Evolutionary conservation across 1,140 invertebrate genomes (phyloP).

Genomic region (Drosophila prosaltans): DNA sequence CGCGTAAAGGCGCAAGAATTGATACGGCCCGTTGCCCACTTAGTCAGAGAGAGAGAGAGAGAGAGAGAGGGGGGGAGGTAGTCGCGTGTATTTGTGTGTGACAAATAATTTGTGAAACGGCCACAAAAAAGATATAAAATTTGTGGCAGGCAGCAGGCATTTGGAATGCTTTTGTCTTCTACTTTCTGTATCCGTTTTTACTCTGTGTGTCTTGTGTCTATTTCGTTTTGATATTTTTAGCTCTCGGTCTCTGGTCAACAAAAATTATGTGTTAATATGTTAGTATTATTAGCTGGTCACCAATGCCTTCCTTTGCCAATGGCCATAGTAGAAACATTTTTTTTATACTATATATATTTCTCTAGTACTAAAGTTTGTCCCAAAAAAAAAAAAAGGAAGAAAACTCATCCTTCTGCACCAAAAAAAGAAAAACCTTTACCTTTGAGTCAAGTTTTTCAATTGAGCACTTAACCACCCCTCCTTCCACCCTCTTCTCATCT

Average conservation of each 20-base stretch:
- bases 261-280: slow-evolving; percentile 78
- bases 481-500: neutral
- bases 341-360: neutral
- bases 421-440: slow-evolving; percentile 14
- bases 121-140: slow-evolving; percentile 66
- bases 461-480: slow-evolving; percentile 38
- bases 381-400: too few relatives aligned
- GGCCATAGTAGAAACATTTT: neutral
- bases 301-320: too few relatives aligned
- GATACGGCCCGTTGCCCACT: slow-evolving; percentile 76
- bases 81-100: slow-evolving; percentile 61
- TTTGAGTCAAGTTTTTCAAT: slow-evolving; percentile 61
- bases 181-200: slow-evolving; percentile 14
- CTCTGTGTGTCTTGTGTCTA: slow-evolving; percentile 24
- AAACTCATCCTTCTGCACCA: neutral
- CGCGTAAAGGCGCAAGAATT: slow-evolving; percentile 60
- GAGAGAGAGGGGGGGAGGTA: neutral
- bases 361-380: neutral
- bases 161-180: slow-evolving; percentile 71
- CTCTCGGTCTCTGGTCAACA: slow-evolving; percentile 55
- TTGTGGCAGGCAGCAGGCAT: slow-evolving; percentile 52
- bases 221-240: slow-evolving; percentile 48
- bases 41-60: slow-evolving; percentile 39
- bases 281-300: slow-evolving; percentile 74
- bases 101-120: slow-evolving; percentile 78